These are phyloP conservation scores for Drosophila virilis DNA, from an alignment of 1,140 invertebrate species.

Conservation along the genomic window DNA sequence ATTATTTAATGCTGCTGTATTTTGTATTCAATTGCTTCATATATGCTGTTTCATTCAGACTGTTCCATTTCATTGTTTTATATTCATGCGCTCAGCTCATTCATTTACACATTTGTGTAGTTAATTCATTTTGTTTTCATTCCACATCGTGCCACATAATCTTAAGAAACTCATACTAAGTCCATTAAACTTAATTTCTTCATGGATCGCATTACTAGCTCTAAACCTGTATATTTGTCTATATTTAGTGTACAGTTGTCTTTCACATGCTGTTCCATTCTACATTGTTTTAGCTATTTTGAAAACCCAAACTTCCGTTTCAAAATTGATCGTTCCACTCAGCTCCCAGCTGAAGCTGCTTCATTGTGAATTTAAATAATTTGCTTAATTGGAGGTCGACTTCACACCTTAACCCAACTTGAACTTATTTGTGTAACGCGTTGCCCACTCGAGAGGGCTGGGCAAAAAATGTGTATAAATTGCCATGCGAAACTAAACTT, in stretches of 20 bases:
- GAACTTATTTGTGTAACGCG: conserved; percentile 10
- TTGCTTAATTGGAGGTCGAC: conserved; percentile 9
- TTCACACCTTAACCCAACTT: conserved; percentile 6
- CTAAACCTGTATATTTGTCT: too few species aligned
- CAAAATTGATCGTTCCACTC: background rate
- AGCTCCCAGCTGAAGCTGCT: background rate
- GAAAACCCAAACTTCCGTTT: background rate
- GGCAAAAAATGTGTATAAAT: conserved; percentile 33
- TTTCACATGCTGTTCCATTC: background rate
- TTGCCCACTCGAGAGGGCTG: background rate
- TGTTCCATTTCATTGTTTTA: conserved; percentile 3
- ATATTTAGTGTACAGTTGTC: background rate
- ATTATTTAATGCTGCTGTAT: background rate
- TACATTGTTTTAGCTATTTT: background rate
- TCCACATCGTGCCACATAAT: background rate
- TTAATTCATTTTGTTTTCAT: background rate
- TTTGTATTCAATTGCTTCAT: background rate
- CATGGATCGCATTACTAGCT: background rate
- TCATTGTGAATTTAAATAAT: conserved; percentile 1
- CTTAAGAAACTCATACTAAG: too few species aligned
- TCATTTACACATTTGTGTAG: background rate
- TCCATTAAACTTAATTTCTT: too few species aligned
- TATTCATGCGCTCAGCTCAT: background rate
- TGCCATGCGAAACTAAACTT: conserved; percentile 32
- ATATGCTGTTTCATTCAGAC: background rate